Conservation (phyloP, 2,113 vertebrate species). For the Nannospalax galili region DNA sequence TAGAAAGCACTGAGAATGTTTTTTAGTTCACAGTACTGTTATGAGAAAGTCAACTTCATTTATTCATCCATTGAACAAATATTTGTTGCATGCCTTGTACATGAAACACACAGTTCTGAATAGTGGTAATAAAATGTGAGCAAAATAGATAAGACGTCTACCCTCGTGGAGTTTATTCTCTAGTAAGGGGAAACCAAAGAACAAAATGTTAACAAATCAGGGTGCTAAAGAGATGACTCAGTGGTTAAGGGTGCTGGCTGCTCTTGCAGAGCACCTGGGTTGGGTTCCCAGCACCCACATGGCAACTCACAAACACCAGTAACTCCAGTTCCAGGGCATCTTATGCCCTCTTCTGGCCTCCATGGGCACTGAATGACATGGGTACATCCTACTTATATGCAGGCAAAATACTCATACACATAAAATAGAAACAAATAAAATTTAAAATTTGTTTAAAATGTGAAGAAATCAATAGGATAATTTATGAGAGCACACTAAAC, state of each 20-base stretch:
- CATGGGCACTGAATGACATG: too few species aligned
- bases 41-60: background rate
- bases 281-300: too few species aligned
- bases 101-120: background rate
- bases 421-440: background rate
- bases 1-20: conserved; percentile 1
- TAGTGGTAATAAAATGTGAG: conserved; percentile 5
- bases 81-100: background rate
- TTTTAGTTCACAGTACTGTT: background rate
- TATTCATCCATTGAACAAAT: background rate
- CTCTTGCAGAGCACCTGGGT: too few species aligned
- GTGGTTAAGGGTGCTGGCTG: too few species aligned
- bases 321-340: too few species aligned
- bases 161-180: background rate
- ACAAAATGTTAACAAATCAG: conserved; percentile 15
- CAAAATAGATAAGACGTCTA: background rate
- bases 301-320: too few species aligned
- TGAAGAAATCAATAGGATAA: background rate
- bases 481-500: background rate
- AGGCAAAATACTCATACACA: too few species aligned
- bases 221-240: background rate
- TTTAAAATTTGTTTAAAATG: background rate
- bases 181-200: background rate
- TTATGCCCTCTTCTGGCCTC: too few species aligned
- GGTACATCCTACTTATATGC: too few species aligned